Evolutionary conservation across 1,140 invertebrate genomes (phyloP).

Genomic region (Drosophila micromelanica): DNA sequence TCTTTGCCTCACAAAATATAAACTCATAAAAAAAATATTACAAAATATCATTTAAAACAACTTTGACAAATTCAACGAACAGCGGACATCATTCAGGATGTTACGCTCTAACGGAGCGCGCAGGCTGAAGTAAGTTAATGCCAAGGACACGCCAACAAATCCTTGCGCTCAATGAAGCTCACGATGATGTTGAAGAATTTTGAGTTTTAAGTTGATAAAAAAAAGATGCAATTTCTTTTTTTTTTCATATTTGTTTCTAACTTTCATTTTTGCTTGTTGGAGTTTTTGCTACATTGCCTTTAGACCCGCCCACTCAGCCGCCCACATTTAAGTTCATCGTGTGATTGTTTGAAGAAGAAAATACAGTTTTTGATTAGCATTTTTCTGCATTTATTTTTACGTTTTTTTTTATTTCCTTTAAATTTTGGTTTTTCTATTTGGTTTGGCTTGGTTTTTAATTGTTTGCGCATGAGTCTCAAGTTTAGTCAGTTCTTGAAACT

Average conservation of each 20-base stretch:
- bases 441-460: conserved; percentile 76
- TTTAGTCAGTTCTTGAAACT: conserved; percentile 59
- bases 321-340: conserved; percentile 24
- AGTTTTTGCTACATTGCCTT: conserved; percentile 35
- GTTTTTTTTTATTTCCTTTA: conserved; percentile 32
- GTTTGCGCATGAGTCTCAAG: conserved; percentile 71
- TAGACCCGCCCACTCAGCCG: conserved; percentile 6
- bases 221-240: conserved; percentile 3
- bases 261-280: conserved; percentile 27
- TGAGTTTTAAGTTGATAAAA: conserved; percentile 44
- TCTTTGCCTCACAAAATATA: conserved; percentile 26
- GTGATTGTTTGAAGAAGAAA: conserved; percentile 30
- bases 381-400: conserved; percentile 10
- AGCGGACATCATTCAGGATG: conserved; percentile 84
- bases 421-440: conserved; percentile 20
- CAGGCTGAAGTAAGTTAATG: conserved; percentile 83
- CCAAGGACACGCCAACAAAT: conserved; percentile 42
- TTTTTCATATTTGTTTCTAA: conserved; percentile 1
- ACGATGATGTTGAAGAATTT: conserved; percentile 54
- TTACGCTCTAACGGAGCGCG: conserved; percentile 84
- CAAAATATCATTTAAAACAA: conserved; percentile 20
- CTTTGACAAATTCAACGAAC: conserved; percentile 25
- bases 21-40: conserved; percentile 15
- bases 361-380: conserved; percentile 52
- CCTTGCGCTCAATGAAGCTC: conserved; percentile 13